phyloP scores from a whole-genome alignment of 2,888 invertebrate species.

The Lycocerus yunnanus region DNA sequence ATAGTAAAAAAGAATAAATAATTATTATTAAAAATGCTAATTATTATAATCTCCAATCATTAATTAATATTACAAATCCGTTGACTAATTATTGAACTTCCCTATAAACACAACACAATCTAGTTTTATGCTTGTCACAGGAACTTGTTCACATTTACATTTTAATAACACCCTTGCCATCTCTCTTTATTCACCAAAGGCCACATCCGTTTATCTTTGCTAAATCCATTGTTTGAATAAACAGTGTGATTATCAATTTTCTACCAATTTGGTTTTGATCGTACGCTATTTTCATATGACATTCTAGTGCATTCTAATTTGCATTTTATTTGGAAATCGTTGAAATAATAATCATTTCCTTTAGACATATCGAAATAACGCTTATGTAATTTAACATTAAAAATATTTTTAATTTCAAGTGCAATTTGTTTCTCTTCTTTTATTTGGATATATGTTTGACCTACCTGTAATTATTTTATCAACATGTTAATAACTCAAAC shows the following conservation, averaged over 20 bases:
- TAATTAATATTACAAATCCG: conserved; percentile 53
- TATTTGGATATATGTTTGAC: neutral
- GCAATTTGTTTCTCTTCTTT: neutral
- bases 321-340: neutral
- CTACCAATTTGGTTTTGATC: conserved; percentile 58
- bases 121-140: conserved; percentile 54
- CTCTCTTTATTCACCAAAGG: conserved; percentile 38
- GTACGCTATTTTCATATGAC: conserved; percentile 51
- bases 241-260: conserved; percentile 57
- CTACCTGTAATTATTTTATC: conserved; percentile 4
- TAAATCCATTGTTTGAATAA: conserved; percentile 43
- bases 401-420: neutral
- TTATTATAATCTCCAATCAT: conserved; percentile 32
- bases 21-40: neutral
- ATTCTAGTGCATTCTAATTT: conserved; percentile 35
- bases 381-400: neutral
- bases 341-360: neutral
- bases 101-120: conserved; percentile 43
- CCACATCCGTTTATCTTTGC: conserved; percentile 37
- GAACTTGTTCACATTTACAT: conserved; percentile 56
- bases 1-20: neutral
- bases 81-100: conserved; percentile 49
- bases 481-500: conserved; percentile 29
- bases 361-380: neutral
- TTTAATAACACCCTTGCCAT: conserved; percentile 53